phyloP scores from a whole-genome alignment of 1,140 invertebrate genomes.

The Rhizoglyphus robini region DNA sequence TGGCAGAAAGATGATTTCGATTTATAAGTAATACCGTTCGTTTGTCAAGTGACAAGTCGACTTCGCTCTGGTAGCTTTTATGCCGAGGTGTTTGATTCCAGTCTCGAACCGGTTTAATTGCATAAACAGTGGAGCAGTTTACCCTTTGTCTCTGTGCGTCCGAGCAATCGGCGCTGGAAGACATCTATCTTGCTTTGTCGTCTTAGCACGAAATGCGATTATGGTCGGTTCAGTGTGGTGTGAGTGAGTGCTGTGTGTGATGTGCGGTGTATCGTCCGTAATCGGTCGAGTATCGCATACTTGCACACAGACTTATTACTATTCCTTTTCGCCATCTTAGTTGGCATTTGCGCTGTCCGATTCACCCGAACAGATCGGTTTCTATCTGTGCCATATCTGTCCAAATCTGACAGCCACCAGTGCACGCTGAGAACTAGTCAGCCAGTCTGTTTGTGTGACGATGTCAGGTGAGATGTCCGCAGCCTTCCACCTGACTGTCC shows the following conservation, averaged over 20 bases:
- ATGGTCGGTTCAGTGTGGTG: background rate
- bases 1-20: no score
- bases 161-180: background rate
- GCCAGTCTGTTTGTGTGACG: background rate
- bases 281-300: no score
- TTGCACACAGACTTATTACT: no score
- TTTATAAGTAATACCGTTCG: no score
- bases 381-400: conserved; percentile 10
- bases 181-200: conserved; percentile 11
- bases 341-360: conserved; percentile 9
- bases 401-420: conserved; percentile 9
- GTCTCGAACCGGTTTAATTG: conserved; percentile 12
- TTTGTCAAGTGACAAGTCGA: no score
- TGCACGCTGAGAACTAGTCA: background rate
- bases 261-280: no score
- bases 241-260: background rate
- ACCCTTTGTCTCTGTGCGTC: conserved; percentile 6
- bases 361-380: no score
- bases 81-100: no score
- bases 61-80: no score
- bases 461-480: conserved; percentile 11
- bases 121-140: background rate
- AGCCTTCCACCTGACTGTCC: background rate
- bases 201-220: conserved; percentile 10
- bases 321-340: conserved; percentile 9